Conservation (phyloP, 2,797 vertebrate genomes). For the Hemibagrus guttatus region DNA sequence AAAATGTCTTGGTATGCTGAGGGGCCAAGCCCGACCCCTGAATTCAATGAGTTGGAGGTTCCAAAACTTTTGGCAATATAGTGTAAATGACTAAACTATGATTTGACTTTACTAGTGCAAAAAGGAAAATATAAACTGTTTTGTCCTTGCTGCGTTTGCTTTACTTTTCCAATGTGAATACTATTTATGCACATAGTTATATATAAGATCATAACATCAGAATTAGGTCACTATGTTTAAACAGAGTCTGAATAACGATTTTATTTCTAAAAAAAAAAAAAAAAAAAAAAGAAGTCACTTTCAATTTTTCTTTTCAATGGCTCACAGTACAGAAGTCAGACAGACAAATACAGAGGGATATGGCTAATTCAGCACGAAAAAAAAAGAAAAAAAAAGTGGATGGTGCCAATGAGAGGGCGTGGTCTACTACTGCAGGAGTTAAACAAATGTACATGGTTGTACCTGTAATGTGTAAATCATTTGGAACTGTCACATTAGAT, state of each 20-base stretch:
- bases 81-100: neutral
- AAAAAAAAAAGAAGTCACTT: slow-evolving; percentile 58
- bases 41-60: no score
- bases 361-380: slow-evolving; percentile 26
- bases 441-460: neutral
- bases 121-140: neutral
- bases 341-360: slow-evolving; percentile 40
- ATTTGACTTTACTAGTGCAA: neutral
- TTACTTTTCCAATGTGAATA: neutral
- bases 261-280: slow-evolving; percentile 21
- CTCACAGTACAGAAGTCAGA: slow-evolving; percentile 84
- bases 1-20: no score
- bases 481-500: neutral
- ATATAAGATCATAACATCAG: neutral
- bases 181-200: neutral
- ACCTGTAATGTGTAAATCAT: neutral
- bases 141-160: neutral
- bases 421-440: neutral
- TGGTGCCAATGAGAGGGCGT: neutral
- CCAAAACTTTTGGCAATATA: neutral
- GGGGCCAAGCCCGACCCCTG: no score
- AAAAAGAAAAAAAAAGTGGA: neutral
- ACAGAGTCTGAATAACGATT: neutral
- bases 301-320: slow-evolving; percentile 80
- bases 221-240: neutral